Base-by-base conservation (phyloP, 2,797 vertebrate species). In the Bovichtus variegatus region DNA sequence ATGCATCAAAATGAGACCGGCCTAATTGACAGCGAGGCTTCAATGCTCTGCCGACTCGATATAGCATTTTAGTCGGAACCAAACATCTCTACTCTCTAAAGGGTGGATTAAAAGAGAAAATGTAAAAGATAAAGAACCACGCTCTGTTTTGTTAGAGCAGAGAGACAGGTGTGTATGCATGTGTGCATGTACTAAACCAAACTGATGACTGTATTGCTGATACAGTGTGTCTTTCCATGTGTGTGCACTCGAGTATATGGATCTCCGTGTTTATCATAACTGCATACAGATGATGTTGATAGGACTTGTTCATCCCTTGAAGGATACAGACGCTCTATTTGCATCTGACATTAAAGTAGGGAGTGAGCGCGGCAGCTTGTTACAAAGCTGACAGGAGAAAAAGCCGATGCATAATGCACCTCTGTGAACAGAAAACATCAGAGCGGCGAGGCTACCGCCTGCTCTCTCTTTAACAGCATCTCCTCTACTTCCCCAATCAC, bases 321-420 rank as follows among this genome's bases (percentile, higher is more conserved):
- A 78, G 63, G 60, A 85, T 84, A 72, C 65, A 50, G 64, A 78
- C 53, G 68, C 41, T 76, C 12, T 64, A 70, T 89, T 85, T 88
- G 83, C 78, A 88, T 86, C 61, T 86, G 84, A 89, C 80, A 89
- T 87, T 88, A 90, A 88, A 88, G 76, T 71, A 31, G 66, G 0
- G 63, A 78, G 75, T 0, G 73, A 86, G 78, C 23, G 13, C 15
- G 2, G 77, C 34, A 2, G 82, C 81, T 79, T 76, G 82, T 89
- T 88, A 82, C 85, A 86, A 87, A 87, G 74, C 73, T 12, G 73
- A 78, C 71, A 81, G 62, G 71, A 83, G 71, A 57, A 65, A 57
- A 83, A 81, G 69, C 63, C 16, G 59, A 83, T 81, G 83, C 67
- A 83, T 87, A 78, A 83, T 87, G 78, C 76, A 87, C 84, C 79